Conservation (phyloP, 2,113 vertebrate species). For the Leucoraja erinaceus region DNA sequence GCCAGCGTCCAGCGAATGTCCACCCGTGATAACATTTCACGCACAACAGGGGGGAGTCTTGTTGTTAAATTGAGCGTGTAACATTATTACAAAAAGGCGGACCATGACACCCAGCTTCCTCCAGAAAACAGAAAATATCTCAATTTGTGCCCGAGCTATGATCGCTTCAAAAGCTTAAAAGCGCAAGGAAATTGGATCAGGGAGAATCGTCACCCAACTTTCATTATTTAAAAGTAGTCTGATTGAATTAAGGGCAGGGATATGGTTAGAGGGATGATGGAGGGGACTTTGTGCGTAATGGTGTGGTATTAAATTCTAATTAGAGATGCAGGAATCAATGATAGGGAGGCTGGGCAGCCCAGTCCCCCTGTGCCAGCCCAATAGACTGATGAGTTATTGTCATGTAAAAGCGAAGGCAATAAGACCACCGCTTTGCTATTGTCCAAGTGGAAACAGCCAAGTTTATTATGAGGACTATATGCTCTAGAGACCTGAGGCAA, state of each 20-base stretch:
- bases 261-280: slow-evolving; percentile 80
- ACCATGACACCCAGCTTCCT: slow-evolving; percentile 65
- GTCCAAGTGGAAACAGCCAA: slow-evolving; percentile 99
- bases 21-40: slow-evolving; percentile 68
- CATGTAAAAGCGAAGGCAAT: slow-evolving; percentile 99
- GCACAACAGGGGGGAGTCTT: slow-evolving; percentile 66
- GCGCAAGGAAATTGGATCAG: slow-evolving; percentile 98
- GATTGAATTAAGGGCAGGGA: slow-evolving; percentile 99
- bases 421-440: slow-evolving; percentile 99
- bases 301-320: slow-evolving; percentile 99
- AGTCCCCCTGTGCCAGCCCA: slow-evolving; percentile 98
- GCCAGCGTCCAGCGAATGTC: slow-evolving; percentile 60
- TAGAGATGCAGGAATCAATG: slow-evolving; percentile 99
- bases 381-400: slow-evolving; percentile 99
- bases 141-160: slow-evolving; percentile 94
- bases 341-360: slow-evolving; percentile 99
- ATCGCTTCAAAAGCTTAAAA: slow-evolving; percentile 98
- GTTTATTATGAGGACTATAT: slow-evolving; percentile 99
- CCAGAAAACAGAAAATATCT: slow-evolving; percentile 65
- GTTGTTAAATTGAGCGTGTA: slow-evolving; percentile 70
- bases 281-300: slow-evolving; percentile 86
- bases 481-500: slow-evolving; percentile 99
- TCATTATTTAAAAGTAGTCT: slow-evolving; percentile 99
- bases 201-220: slow-evolving; percentile 99
- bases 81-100: slow-evolving; percentile 67